Evolutionary conservation across 2,888 invertebrate genomes (phyloP).

Genomic region (Nomada fabriciana): DNA sequence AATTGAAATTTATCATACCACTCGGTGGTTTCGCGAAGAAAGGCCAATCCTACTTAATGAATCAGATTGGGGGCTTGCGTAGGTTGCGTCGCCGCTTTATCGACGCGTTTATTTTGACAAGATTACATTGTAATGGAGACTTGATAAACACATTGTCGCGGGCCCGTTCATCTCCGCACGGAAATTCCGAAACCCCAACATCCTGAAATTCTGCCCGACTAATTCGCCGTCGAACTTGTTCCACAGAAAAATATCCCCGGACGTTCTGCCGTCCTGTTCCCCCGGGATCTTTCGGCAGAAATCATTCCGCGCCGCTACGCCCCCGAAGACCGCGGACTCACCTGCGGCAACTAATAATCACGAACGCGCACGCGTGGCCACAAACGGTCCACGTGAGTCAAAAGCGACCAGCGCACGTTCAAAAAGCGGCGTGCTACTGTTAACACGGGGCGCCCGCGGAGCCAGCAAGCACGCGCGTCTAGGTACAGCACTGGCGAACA

Average conservation of each 20-base stretch:
- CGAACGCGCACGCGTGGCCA: constrained; percentile 34
- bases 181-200: background rate
- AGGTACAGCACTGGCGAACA: constrained; percentile 87
- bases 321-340: constrained; percentile 75
- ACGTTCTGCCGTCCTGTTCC: constrained; percentile 87
- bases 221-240: background rate
- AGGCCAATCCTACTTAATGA: constrained; percentile 63
- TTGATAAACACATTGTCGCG: constrained; percentile 36
- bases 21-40: constrained; percentile 50
- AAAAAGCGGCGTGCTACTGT: constrained; percentile 62
- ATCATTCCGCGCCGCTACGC: constrained; percentile 82
- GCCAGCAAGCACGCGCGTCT: constrained; percentile 85
- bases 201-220: background rate
- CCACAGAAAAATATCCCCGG: constrained; percentile 87
- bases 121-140: constrained; percentile 45
- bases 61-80: constrained; percentile 50
- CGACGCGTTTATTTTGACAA: constrained; percentile 56
- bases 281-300: constrained; percentile 87
- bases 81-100: constrained; percentile 45
- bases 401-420: constrained; percentile 46
- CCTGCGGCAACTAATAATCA: constrained; percentile 46
- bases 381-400: constrained; percentile 57
- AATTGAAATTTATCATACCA: constrained; percentile 32
- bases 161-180: background rate
- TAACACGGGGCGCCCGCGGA: constrained; percentile 78